phyloP scores from a whole-genome alignment of 2,797 vertebrate species.

The Cephalopachus bancanus region DNA sequence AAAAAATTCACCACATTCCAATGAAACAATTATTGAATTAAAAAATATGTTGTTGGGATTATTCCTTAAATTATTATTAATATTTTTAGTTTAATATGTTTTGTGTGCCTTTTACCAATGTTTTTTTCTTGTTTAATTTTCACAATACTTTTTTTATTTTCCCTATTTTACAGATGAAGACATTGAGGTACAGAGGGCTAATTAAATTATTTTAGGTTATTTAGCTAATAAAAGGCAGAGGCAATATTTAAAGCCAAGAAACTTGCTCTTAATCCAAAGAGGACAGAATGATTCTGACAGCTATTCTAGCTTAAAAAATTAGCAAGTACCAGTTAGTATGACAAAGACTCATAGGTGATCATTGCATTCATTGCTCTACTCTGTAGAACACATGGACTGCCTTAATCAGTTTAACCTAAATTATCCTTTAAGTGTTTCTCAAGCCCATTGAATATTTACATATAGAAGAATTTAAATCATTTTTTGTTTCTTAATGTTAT shows the following conservation, averaged over 20 bases:
- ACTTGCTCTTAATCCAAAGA: background rate
- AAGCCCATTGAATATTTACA: background rate
- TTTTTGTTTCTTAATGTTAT: constrained; percentile 20
- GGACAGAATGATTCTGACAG: background rate
- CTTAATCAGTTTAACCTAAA: background rate
- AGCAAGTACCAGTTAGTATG: background rate
- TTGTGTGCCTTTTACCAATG: background rate
- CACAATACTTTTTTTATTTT: background rate
- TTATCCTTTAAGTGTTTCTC: constrained; percentile 20
- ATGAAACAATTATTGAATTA: background rate
- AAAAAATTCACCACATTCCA: background rate
- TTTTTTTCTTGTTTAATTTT: constrained; percentile 45
- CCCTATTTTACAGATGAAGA: background rate
- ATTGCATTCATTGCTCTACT: background rate
- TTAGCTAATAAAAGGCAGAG: background rate
- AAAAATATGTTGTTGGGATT: background rate
- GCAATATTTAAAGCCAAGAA: background rate
- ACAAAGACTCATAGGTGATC: background rate
- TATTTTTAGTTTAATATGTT: background rate
- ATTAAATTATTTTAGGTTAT: background rate
- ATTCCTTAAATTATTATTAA: background rate
- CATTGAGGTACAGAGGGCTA: background rate
- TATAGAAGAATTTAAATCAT: background rate
- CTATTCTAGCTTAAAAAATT: constrained; percentile 16
- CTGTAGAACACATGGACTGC: background rate